Percentiles rank a stretch among this genome's conserved stretches.
Evolutionary conservation across 1,140 invertebrate species (phyloP).

Genomic region (Drosophila cardini): DNA sequence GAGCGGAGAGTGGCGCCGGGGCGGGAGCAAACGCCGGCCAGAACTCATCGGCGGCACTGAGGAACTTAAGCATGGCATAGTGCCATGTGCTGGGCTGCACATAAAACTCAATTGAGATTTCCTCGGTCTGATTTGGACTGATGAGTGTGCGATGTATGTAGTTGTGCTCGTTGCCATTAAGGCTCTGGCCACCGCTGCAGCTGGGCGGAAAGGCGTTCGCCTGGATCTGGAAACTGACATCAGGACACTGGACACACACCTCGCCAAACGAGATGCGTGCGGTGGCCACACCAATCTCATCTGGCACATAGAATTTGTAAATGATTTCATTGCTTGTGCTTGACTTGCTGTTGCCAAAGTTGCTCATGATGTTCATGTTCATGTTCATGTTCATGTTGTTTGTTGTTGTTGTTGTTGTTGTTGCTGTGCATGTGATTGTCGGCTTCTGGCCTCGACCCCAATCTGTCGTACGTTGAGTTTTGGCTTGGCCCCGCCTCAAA

Average conservation of each 20-base stretch:
- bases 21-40: neutral
- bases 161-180: constrained; percentile 51
- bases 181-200: constrained; percentile 2
- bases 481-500: constrained; percentile 1
- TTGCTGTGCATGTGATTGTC: constrained; percentile 30
- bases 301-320: constrained; percentile 85
- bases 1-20: neutral
- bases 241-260: constrained; percentile 68
- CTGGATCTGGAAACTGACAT: constrained; percentile 69
- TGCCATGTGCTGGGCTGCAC: constrained; percentile 87
- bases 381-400: neutral
- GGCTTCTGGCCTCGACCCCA: constrained; percentile 18
- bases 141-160: constrained; percentile 67
- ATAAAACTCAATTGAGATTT: constrained; percentile 85
- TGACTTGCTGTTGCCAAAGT: constrained; percentile 30
- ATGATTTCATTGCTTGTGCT: constrained; percentile 67
- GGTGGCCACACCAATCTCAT: constrained; percentile 67
- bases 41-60: constrained; percentile 35
- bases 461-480: neutral
- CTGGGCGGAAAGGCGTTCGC: constrained; percentile 69
- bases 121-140: constrained; percentile 67
- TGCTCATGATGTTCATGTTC: constrained; percentile 14
- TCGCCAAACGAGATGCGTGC: constrained; percentile 63
- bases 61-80: constrained; percentile 85
- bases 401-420: constrained; percentile 20